Evolutionary conservation across 2,113 vertebrate species (phyloP).

Genomic region (Jaculus jaculus): DNA sequence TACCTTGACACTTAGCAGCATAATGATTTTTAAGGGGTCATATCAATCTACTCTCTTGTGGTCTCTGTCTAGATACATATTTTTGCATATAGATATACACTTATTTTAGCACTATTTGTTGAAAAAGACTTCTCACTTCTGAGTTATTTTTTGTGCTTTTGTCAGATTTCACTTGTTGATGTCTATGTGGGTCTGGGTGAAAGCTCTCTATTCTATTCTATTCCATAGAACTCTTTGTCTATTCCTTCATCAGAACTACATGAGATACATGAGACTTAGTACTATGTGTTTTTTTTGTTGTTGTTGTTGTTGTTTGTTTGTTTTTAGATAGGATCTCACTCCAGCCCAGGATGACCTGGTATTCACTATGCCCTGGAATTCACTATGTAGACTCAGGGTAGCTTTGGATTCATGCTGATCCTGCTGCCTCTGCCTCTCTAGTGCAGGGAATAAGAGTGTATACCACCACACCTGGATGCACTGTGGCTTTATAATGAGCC

Average conservation of each 20-base stretch:
- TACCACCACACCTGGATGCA: no score
- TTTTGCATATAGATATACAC: background rate
- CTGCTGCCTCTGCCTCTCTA: no score
- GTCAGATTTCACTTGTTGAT: background rate
- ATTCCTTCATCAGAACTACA: background rate
- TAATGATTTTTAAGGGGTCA: background rate
- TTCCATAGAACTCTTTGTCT: background rate
- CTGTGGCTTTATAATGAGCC: background rate
- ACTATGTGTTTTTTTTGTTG: no score
- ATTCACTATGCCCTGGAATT: no score
- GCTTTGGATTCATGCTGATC: no score
- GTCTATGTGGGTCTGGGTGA: background rate
- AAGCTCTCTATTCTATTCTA: accelerated
- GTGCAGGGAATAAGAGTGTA: no score
- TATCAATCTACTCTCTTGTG: background rate
- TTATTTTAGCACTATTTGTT: background rate
- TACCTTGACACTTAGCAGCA: background rate
- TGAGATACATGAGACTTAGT: background rate
- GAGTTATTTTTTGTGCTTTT: background rate
- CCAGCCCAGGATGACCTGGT: no score
- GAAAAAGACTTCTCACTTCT: background rate
- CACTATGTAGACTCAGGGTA: no score
- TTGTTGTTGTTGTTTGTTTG: no score
- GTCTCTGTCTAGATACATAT: background rate
- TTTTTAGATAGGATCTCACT: no score